These are phyloP conservation scores for Elysia crispata DNA, from an alignment of 2,888 invertebrate species.

Conservation along the genomic window DNA sequence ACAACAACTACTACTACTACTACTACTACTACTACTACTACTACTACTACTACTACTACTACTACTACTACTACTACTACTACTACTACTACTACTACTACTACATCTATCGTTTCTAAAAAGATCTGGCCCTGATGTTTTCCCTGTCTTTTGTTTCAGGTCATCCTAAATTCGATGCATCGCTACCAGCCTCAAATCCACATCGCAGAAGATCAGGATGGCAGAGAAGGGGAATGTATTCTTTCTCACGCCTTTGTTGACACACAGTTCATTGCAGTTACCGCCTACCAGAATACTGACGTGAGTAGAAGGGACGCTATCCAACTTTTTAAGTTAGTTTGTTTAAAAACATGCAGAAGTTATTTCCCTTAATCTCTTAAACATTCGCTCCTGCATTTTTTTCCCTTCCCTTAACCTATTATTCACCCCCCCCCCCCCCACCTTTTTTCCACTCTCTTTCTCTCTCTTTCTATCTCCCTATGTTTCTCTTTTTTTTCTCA, in stretches of 20 bases:
- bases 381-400: neutral
- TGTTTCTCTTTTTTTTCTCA: no score
- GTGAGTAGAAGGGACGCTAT: conserved; percentile 62
- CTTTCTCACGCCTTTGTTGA: conserved; percentile 66
- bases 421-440: neutral
- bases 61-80: conserved; percentile 22
- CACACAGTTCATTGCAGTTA: conserved; percentile 76
- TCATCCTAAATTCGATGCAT: conserved; percentile 76
- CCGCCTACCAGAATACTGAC: conserved; percentile 77
- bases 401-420: neutral
- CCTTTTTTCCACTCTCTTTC: neutral
- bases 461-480: neutral
- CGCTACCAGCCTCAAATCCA: conserved; percentile 75
- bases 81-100: conserved; percentile 21
- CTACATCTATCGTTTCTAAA: neutral
- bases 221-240: conserved; percentile 58
- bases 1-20: conserved; percentile 29
- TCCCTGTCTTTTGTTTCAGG: conserved; percentile 56
- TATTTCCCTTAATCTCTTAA: no score
- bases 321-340: no score
- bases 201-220: conserved; percentile 70
- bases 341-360: no score
- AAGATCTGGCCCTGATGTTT: conserved; percentile 1
- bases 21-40: conserved; percentile 33
- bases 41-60: conserved; percentile 31